Base-by-base conservation (phyloP, 30 jellyfish, hydroid and myxozoan species). In the Aurelia aurita complex sp. Pacific region DNA sequence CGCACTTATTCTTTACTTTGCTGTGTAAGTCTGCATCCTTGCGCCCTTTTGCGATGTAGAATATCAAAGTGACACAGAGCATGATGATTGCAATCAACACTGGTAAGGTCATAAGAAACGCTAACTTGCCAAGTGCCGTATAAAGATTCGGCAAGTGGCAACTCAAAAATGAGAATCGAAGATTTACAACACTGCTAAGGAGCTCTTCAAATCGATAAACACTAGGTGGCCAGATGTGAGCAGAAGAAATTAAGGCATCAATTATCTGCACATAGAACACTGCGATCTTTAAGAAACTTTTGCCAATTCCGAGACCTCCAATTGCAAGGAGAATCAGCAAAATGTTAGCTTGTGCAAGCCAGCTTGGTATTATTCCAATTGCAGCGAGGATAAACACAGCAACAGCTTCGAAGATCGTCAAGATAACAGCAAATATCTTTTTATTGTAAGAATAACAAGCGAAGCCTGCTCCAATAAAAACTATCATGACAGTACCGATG, bases 191-290 rank as follows among this genome's bases (percentile, higher is more conserved):
- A 38, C 90, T 69, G 76, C 87, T 64, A 1, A 87, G 71, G 52
- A 38, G 64, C 33, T 69, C 73, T 71, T 72, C 67, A 51, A 76
- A 77, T n/a, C n/a, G 40, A 43, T 79, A 79, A n/a, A 79, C 62
- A 59, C 78, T 15, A 4, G 52, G 52, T 7, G 96, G 96, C 96
- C 96, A 79, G 11, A 79, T 71, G 59, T 84, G 93, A 8, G 91
- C 67, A 16, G 87, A 61, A 36, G 85, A 61, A 4, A 87, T 60
- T 4, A 87, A 71, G 17, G 96, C 89, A 55, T 79, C 91, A 5
- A 76, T 69, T 51, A 87, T 51, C 63, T 87, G 96, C 18, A 87
- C 86, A 67, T 75, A 79, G 33, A 87, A 79, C 5, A 87, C 96
- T 17, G 76, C 69, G 4, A 65, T 87, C 75, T 87, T 87, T 71